Evolutionary conservation across 2,113 vertebrate genomes (phyloP).

Genomic region (Leucopsar rothschildi): DNA sequence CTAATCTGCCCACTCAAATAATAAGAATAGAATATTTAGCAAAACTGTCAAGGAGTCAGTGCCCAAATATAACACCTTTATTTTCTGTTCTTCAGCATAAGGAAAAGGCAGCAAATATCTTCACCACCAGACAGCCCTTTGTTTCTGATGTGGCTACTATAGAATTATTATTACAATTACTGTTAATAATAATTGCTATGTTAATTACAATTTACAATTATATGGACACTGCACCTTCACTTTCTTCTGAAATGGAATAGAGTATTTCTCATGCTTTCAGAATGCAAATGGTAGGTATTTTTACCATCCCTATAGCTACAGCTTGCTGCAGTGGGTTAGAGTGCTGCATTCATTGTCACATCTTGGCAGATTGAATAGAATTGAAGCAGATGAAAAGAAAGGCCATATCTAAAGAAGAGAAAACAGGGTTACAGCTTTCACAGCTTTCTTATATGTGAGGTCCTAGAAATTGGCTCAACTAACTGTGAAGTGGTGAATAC

Average conservation of each 20-base stretch:
- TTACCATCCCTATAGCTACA: background rate
- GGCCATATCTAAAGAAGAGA: background rate
- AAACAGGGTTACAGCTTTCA: background rate
- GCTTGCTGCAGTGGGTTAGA: background rate
- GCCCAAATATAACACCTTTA: background rate
- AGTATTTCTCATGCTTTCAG: background rate
- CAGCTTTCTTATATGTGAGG: background rate
- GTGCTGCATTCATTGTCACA: rapidly evolving
- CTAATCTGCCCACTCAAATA: background rate
- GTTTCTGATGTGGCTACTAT: background rate
- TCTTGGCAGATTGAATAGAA: background rate
- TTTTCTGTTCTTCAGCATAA: background rate
- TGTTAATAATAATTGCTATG: background rate
- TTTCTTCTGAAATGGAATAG: background rate
- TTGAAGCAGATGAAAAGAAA: background rate
- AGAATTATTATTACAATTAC: background rate
- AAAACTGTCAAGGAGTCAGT: background rate
- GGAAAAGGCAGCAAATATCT: background rate
- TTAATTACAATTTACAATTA: background rate
- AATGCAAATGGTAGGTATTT: background rate
- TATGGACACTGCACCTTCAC: background rate
- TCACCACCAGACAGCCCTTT: background rate
- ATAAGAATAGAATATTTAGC: background rate
- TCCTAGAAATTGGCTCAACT: background rate
- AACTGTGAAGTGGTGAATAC: background rate